Conservation (phyloP, 2,113 vertebrate genomes). For the Myrmecobius fasciatus region DNA sequence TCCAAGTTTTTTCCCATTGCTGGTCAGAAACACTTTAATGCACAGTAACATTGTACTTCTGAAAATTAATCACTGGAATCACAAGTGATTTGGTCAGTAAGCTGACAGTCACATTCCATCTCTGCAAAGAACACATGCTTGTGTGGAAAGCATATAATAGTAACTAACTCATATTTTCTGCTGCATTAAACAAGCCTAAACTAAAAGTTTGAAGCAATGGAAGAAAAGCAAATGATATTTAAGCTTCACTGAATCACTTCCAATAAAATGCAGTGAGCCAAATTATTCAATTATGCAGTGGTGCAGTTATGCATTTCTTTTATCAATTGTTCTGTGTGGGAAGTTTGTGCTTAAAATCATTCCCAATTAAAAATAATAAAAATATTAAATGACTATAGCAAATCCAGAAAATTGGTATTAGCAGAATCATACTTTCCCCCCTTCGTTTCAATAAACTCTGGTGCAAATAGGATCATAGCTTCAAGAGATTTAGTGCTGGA, state of each 20-base stretch:
- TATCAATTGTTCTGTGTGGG: slow-evolving; percentile 52
- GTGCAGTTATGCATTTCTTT: slow-evolving; percentile 67
- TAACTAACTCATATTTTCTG: slow-evolving; percentile 65
- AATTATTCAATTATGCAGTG: slow-evolving; percentile 66
- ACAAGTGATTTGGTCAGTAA: slow-evolving; percentile 73
- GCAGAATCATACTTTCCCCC: background rate
- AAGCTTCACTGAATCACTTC: slow-evolving; percentile 78
- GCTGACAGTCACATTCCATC: slow-evolving; percentile 57
- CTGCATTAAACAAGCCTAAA: slow-evolving; percentile 64
- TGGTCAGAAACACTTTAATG: background rate
- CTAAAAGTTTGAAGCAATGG: slow-evolving; percentile 65
- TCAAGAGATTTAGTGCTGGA: background rate
- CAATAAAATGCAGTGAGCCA: slow-evolving; percentile 79
- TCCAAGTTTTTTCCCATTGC: background rate
- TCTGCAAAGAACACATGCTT: slow-evolving; percentile 51
- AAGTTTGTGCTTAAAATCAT: slow-evolving; percentile 33
- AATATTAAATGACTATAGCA: slow-evolving; percentile 7
- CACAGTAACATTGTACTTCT: slow-evolving; percentile 64
- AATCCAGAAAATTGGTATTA: background rate
- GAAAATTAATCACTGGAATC: slow-evolving; percentile 72
- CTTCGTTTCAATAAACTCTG: background rate
- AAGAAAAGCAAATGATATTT: slow-evolving; percentile 71
- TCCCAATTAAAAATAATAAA: slow-evolving; percentile 34
- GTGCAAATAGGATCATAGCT: background rate
- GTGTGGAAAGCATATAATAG: slow-evolving; percentile 59